phyloP scores from a whole-genome alignment of 2,113 vertebrate species.

The Calidris pygmaea region DNA sequence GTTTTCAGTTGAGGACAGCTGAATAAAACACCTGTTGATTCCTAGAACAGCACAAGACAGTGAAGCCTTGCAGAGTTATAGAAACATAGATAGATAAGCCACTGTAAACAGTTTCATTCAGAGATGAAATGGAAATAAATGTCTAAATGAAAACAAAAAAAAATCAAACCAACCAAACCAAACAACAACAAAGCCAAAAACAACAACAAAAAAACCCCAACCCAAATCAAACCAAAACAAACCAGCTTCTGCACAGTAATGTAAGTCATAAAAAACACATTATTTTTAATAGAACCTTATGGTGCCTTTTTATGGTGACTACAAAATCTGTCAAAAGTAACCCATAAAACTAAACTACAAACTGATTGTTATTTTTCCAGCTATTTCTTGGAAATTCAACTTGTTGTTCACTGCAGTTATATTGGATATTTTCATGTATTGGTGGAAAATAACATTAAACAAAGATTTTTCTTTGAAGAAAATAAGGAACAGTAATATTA shows the following conservation, averaged over 20 bases:
- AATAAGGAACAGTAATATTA: background rate
- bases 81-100: background rate
- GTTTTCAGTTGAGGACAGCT: background rate
- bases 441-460: conserved; percentile 10
- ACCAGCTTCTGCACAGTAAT: background rate
- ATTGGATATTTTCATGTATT: conserved; percentile 23
- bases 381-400: conserved; percentile 33
- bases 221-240: background rate
- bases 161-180: background rate
- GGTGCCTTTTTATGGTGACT: conserved; percentile 29
- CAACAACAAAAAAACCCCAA: background rate
- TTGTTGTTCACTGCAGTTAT: conserved; percentile 12
- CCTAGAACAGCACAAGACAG: background rate
- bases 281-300: conserved; percentile 45
- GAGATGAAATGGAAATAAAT: background rate
- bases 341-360: conserved; percentile 46
- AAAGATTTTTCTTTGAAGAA: conserved; percentile 21
- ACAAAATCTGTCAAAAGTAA: conserved; percentile 5
- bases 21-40: background rate
- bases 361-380: conserved; percentile 23
- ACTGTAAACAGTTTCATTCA: background rate
- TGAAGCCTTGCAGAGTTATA: background rate
- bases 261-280: conserved; percentile 14
- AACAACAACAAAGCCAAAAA: background rate
- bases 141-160: background rate